These are phyloP conservation scores for Myotis findleyi DNA, from an alignment of 2,797 vertebrate species.

Conservation along the genomic window DNA sequence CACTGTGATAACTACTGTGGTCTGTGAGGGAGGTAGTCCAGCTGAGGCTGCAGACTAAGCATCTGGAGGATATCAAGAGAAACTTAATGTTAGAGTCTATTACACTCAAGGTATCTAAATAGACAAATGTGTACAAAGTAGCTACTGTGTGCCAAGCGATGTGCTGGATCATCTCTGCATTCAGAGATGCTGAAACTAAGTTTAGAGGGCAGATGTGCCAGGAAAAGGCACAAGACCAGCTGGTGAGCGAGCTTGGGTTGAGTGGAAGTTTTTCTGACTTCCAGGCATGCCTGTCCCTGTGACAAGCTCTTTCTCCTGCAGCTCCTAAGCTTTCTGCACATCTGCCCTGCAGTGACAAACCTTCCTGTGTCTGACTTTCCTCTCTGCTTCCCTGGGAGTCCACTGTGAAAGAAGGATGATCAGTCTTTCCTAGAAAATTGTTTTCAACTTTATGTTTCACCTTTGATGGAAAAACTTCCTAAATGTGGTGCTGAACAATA, in stretches of 20 bases:
- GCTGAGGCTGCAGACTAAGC: not conserved
- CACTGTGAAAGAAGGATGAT: not conserved
- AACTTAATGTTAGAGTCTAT: not conserved
- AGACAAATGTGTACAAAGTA: not conserved
- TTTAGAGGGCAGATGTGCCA: not conserved
- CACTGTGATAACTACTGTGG: not conserved
- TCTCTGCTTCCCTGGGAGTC: not conserved
- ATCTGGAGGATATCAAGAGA: not conserved
- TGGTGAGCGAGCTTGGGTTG: not conserved
- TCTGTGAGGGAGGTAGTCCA: not conserved
- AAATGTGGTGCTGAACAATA: not conserved
- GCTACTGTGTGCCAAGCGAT: not conserved
- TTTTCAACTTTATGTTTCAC: constrained; percentile 29
- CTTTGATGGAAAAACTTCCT: not conserved
- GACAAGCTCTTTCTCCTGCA: not conserved
- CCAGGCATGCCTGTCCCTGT: not conserved
- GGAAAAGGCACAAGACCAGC: not conserved
- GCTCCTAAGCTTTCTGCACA: not conserved
- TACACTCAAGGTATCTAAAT: not conserved
- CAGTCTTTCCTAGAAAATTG: not conserved
- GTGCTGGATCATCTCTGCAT: not conserved
- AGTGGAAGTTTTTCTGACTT: not conserved
- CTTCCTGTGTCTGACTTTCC: not conserved
- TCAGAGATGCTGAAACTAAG: not conserved
- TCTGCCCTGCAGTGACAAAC: not conserved